Evolutionary conservation across 2,797 vertebrate genomes (phyloP), one percentile per base, ranked within the genome.

Genomic region (Hyperoplus lanceolatus): DNA sequence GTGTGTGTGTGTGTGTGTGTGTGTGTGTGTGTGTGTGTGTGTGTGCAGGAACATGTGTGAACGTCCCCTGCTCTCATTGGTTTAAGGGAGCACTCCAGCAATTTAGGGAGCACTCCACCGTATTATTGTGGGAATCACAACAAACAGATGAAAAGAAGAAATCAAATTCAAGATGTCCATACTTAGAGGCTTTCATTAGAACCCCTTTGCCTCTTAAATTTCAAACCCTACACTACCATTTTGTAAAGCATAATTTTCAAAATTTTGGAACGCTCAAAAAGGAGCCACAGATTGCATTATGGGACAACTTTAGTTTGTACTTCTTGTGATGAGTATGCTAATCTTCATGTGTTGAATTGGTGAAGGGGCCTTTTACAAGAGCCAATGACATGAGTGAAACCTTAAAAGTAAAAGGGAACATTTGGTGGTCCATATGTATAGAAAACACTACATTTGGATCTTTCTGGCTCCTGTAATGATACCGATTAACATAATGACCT

Each of bases 401-500:
- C 54, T 70, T 41, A 18, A 60, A 21, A 18, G 16, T 12, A 5
- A 50, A 70, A 59, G 13, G 11, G 8, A 75, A 64, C 39, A 61
- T 16, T 66, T 18, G 39, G 42, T 13, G n/a, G 29, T 70, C 41
- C 49, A 46, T 39, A 50, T 29, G 21, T 50, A 8, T 65, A 29
- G n/a, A 76, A 69, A 76, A 45, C 39, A 48, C 67, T 69, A 39
- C 3, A 51, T 80, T 75, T 65, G 65, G 63, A n/a, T 61, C 21
- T 48, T 74, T 55, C 65, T 50, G 81, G 63, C 55, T 69, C 70
- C 59, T 65, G n/a, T 87, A 80, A 79, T 61, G 48, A 85, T 41
- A 49, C 67, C 6, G 53, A 77, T 88, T 80, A 82, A 48, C 71
- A 69, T 70, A 58, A 71, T 74, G 79, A 86, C 73, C 74, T 75